Percentiles rank a stretch among this genome's conserved stretches.
These are phyloP conservation scores for Leptinotarsa texana DNA, from an alignment of 1,140 invertebrate genomes.

Conservation along the genomic window DNA sequence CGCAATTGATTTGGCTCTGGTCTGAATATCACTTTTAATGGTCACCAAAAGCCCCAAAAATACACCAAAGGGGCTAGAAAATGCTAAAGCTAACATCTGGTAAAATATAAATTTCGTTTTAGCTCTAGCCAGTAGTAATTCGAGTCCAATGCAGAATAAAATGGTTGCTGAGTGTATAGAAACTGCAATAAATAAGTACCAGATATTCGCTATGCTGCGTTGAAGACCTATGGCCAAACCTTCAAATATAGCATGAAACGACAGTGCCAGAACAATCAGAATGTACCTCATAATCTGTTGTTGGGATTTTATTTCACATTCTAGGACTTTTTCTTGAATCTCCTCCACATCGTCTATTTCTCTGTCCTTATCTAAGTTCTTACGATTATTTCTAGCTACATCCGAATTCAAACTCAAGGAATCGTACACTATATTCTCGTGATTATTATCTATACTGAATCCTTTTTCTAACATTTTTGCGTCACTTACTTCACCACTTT, in stretches of 20 bases:
- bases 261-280: slow-evolving; percentile 74
- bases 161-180: slow-evolving; percentile 78
- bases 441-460: slow-evolving; percentile 16
- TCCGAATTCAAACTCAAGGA: slow-evolving; percentile 16
- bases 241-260: slow-evolving; percentile 81
- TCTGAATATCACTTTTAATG: slow-evolving; percentile 43
- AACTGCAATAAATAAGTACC: slow-evolving; percentile 73
- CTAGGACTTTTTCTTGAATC: background rate
- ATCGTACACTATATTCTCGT: slow-evolving; percentile 20
- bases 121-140: slow-evolving; percentile 69
- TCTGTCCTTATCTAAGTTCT: slow-evolving; percentile 13
- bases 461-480: background rate
- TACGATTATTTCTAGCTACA: slow-evolving; percentile 12
- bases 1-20: slow-evolving; percentile 48
- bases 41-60: slow-evolving; percentile 61
- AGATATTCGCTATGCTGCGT: slow-evolving; percentile 62
- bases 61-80: slow-evolving; percentile 74
- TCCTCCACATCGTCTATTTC: background rate
- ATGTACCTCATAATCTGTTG: slow-evolving; percentile 62
- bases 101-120: slow-evolving; percentile 62
- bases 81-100: slow-evolving; percentile 64
- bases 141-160: slow-evolving; percentile 70
- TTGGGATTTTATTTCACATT: slow-evolving; percentile 39
- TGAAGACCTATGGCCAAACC: slow-evolving; percentile 80
- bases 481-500: background rate